Base-by-base conservation (phyloP, 2,797 vertebrate genomes). In the Scomberomorus guttatus region DNA sequence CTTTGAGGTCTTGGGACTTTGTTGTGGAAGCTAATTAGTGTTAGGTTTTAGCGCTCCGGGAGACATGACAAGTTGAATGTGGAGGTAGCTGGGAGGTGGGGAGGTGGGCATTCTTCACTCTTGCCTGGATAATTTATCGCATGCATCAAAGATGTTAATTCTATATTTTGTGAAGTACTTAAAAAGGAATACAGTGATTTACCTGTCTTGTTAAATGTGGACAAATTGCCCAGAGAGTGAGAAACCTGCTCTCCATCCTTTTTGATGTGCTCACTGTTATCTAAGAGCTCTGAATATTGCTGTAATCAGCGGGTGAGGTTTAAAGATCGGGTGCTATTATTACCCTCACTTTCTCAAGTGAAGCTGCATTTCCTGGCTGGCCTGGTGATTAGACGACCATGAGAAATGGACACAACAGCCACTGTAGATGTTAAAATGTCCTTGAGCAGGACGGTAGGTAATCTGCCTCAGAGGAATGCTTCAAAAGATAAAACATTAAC, bases 1-100 rank as follows among this genome's bases (percentile, higher is more conserved):
- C 77, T 81, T 67, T 83, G 75, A 73, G 77, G 48, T 73, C 51
- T 39, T 9, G 1, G 34, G 61, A 80, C 75, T 82, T 85, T 83
- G 81, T 72, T 80, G 66, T 60, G 75, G 72, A 57, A 68, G 63
- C 62, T 87, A 87, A 92, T 91, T 91, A 91, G 77, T 0, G 56
- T 39, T 9, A 2, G 6, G 50, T 67, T 52, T 51, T 22, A 10
- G 54, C 42, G 42, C 63, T 69, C 22, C 14, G 2, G 58, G 27
- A 86, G 57, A 69, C 61, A 42, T 72, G 66, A 71, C 44, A 62
- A 32, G 71, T 15, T 17, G 46, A 63, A 64, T 9, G 37, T 25
- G 48, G 71, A 80, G 69, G 62, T 34, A 55, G 37, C 46, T 37
- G 59, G 29, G 51, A 42, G 32, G 73, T 3, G 55, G 18, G 48